Percentiles rank a stretch among this genome's conserved stretches.
Evolutionary conservation across 2,113 vertebrate genomes (phyloP).

Genomic region (Oostethus manadensis): DNA sequence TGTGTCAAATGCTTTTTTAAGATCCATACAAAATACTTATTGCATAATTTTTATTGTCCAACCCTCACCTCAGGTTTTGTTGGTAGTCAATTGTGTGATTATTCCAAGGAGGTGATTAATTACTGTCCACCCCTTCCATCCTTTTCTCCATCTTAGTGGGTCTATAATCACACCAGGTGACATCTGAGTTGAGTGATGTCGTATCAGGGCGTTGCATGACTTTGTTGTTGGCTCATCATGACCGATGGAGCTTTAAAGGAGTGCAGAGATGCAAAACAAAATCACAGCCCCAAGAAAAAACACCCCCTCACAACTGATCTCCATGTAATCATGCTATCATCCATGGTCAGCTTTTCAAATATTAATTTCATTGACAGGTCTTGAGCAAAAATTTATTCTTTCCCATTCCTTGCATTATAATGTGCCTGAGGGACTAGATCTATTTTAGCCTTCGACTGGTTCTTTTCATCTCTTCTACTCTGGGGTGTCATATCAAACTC

Average conservation of each 20-base stretch:
- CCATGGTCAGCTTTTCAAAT: slow-evolving; percentile 44
- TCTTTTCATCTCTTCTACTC: slow-evolving; percentile 40
- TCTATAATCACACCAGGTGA: slow-evolving; percentile 38
- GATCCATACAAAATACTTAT: no score
- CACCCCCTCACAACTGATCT: slow-evolving; percentile 33
- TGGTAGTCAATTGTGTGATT: slow-evolving; percentile 68
- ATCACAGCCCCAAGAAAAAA: slow-evolving; percentile 36
- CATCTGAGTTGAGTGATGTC: slow-evolving; percentile 44
- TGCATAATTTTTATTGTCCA: no score
- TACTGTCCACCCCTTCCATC: slow-evolving; percentile 17
- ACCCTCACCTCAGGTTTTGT: slow-evolving; percentile 47
- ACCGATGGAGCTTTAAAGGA: slow-evolving; percentile 53
- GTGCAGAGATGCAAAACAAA: slow-evolving; percentile 30
- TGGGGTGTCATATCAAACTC: slow-evolving; percentile 21
- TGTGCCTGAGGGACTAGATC: slow-evolving; percentile 8
- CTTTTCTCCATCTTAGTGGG: slow-evolving; percentile 18
- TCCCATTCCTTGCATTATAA: no score
- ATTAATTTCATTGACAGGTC: slow-evolving; percentile 48
- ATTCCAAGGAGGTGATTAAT: slow-evolving; percentile 65
- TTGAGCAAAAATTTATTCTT: no score
- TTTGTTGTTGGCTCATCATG: slow-evolving; percentile 49
- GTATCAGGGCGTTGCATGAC: slow-evolving; percentile 33
- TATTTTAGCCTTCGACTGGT: slow-evolving; percentile 48
- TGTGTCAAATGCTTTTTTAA: no score
- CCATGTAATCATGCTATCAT: slow-evolving; percentile 40